phyloP scores from a whole-genome alignment of 37 sponge, comb jelly and placozoan species.

The Halichondria panicea region DNA sequence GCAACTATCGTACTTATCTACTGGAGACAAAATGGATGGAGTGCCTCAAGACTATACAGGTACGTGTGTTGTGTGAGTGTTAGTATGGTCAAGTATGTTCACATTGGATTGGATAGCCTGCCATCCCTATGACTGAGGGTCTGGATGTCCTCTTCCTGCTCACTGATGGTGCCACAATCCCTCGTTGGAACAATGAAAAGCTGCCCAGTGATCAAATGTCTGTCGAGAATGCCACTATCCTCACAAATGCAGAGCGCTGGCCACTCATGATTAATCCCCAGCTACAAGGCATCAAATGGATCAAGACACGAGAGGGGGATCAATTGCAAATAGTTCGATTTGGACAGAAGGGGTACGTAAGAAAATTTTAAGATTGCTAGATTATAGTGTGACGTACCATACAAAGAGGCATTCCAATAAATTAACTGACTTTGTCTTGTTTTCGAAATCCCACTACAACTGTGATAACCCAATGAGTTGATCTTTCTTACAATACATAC shows the following conservation, averaged over 20 bases:
- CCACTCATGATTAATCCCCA: conserved; percentile 99
- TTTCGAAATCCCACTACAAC: too few species aligned
- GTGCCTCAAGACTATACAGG: conserved; percentile 71
- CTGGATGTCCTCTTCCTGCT: conserved; percentile 89
- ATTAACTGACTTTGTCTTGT: too few species aligned
- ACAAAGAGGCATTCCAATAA: too few species aligned
- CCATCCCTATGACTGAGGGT: conserved; percentile 90
- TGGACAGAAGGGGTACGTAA: conserved; percentile 81
- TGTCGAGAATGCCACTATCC: conserved; percentile 98
- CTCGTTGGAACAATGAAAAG: conserved; percentile 97
- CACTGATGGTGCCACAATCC: conserved; percentile 96
- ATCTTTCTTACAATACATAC: not conserved
- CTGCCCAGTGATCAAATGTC: conserved; percentile 99
- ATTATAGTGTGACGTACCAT: too few species aligned
- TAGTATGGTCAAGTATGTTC: not conserved
- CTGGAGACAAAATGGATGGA: conserved; percentile 79
- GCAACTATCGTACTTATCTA: conserved; percentile 78
- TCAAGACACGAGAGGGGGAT: conserved; percentile 95
- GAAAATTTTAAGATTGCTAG: too few species aligned
- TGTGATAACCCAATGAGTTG: too few species aligned
- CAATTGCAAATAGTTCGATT: conserved; percentile 86
- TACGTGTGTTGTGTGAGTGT: not conserved
- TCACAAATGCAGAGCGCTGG: conserved; percentile 96
- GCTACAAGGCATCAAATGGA: conserved; percentile 99
- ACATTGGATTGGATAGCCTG: conserved; percentile 37